Evolutionary conservation across 2,888 invertebrate genomes (phyloP).

Genomic region (Sminthurinus aureus): DNA sequence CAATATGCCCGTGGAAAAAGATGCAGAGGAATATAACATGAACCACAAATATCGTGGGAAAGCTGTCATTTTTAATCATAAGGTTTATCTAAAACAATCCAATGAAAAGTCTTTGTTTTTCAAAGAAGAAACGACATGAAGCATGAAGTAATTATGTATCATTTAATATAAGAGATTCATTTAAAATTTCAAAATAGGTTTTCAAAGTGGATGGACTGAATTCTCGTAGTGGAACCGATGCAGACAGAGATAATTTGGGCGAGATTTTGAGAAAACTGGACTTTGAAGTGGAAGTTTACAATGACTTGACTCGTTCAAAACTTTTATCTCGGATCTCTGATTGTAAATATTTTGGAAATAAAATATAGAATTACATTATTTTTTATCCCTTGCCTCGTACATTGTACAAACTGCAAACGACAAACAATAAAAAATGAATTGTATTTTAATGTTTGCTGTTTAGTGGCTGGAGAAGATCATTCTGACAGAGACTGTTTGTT

Average conservation of each 20-base stretch:
- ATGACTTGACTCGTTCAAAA: slow-evolving; percentile 53
- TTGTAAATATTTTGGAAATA: background rate
- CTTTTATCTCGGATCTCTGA: slow-evolving; percentile 17
- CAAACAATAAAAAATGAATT: no score
- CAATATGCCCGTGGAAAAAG: slow-evolving; percentile 53
- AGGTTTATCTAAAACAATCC: slow-evolving; percentile 36
- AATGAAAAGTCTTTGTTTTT: background rate
- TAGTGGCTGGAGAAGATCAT: slow-evolving; percentile 80
- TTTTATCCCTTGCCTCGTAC: background rate
- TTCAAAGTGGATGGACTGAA: slow-evolving; percentile 59
- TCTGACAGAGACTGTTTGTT: slow-evolving; percentile 82
- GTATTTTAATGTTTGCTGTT: slow-evolving; percentile 20
- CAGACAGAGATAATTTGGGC: slow-evolving; percentile 50
- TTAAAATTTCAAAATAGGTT: slow-evolving; percentile 47
- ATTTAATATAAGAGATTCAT: no score
- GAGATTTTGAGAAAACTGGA: slow-evolving; percentile 48
- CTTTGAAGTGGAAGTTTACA: slow-evolving; percentile 53
- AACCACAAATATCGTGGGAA: slow-evolving; percentile 53
- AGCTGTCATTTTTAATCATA: slow-evolving; percentile 58
- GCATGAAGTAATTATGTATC: background rate
- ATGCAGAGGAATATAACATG: slow-evolving; percentile 58
- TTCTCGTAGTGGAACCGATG: slow-evolving; percentile 53
- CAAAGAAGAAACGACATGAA: background rate
- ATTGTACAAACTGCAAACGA: background rate
- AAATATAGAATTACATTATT: background rate